These are phyloP conservation scores for Etia nguti DNA, from an alignment of 2,113 vertebrate species.

Conservation along the genomic window DNA sequence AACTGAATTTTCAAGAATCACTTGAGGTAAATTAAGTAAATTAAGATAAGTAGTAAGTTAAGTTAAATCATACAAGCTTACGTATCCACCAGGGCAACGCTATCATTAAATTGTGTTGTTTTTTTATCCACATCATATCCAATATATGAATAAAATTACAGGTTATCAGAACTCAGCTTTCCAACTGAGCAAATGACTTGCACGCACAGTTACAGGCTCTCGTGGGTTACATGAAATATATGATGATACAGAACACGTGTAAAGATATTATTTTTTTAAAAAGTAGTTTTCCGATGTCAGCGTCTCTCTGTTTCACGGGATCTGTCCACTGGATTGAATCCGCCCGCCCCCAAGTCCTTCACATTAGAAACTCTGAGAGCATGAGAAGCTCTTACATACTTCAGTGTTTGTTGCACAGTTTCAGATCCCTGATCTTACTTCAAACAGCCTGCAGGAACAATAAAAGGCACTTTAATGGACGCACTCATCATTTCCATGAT, in stretches of 20 bases:
- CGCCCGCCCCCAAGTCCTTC: neutral
- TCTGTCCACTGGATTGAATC: neutral
- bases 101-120: no score
- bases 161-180: neutral
- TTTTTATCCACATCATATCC: no score
- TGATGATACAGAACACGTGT: neutral
- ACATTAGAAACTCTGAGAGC: neutral
- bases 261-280: neutral
- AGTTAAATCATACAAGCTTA: neutral
- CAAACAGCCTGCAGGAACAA: neutral
- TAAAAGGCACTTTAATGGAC: neutral
- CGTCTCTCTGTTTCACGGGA: neutral
- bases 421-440: neutral
- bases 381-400: neutral
- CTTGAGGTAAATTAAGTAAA: neutral
- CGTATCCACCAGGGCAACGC: neutral
- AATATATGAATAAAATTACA: neutral
- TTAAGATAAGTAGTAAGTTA: neutral
- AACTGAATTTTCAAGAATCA: neutral
- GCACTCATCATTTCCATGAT: neutral
- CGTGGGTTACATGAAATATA: neutral
- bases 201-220: neutral
- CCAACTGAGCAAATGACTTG: neutral
- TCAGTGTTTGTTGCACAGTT: neutral
- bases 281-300: neutral